Evolutionary conservation across 2,113 vertebrate genomes (phyloP).

Genomic region (Albula goreensis): DNA sequence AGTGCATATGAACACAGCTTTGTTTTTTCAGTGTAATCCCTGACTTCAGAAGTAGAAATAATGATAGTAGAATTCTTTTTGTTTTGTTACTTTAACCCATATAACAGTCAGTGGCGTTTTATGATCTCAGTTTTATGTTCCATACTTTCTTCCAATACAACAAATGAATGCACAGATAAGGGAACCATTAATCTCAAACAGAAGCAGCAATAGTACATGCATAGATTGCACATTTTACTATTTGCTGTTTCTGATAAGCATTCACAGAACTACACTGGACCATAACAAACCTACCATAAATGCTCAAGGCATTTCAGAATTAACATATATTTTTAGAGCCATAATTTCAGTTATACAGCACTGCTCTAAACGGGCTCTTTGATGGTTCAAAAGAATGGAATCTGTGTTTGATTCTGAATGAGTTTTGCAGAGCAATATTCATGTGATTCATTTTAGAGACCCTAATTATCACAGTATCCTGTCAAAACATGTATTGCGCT

Average conservation of each 20-base stretch:
- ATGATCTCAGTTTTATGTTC: not conserved
- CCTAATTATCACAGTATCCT: not conserved
- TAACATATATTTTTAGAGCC: not conserved
- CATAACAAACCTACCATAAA: not conserved
- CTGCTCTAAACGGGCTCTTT: not conserved
- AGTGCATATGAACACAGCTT: not conserved
- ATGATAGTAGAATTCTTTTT: not conserved
- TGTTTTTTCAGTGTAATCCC: not conserved
- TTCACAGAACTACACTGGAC: not conserved
- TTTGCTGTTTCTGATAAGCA: not conserved
- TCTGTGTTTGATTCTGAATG: not conserved
- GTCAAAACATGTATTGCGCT: not conserved
- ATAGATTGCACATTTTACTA: not conserved
- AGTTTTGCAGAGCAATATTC: not conserved
- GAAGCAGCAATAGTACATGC: not conserved
- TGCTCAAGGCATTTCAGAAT: not conserved
- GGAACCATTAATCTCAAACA: not conserved
- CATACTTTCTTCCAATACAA: not conserved
- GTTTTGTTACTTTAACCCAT: not conserved
- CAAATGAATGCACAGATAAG: not conserved
- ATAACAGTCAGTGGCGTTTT: not conserved
- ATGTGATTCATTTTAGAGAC: not conserved
- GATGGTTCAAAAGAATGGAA: not conserved
- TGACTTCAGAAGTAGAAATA: not conserved
- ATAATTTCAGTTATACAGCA: not conserved